Percentiles rank a stretch among this genome's conserved stretches.
Evolutionary conservation across 2,113 vertebrate species (phyloP).

Genomic region (Rhinichthys klamathensis): DNA sequence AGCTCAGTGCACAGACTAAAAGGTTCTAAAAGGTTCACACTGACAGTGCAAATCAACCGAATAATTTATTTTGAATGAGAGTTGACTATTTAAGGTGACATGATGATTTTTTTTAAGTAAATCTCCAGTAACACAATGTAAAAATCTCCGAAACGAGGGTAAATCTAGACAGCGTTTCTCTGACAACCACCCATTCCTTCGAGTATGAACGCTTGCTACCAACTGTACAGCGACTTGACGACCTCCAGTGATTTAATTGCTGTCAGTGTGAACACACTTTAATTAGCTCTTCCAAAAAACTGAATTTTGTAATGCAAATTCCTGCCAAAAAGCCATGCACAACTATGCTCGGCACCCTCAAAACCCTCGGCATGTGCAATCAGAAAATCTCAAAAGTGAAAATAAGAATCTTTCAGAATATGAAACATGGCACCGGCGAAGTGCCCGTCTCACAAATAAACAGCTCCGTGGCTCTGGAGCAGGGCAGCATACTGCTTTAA

Average conservation of each 20-base stretch:
- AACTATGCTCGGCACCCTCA: neutral
- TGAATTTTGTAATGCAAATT: constrained; percentile 24
- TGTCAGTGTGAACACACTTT: neutral
- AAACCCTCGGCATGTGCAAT: neutral
- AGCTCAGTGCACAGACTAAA: neutral
- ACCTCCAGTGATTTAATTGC: neutral
- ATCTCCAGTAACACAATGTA: neutral
- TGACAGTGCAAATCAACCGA: neutral
- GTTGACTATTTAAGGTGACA: neutral
- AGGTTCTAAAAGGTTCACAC: neutral
- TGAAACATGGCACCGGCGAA: constrained; percentile 33
- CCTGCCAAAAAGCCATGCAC: constrained; percentile 17
- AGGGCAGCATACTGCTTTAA: constrained; percentile 45
- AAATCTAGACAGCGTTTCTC: neutral
- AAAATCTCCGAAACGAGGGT: neutral
- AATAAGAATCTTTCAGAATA: constrained; percentile 49
- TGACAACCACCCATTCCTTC: neutral
- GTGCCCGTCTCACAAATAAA: constrained; percentile 58
- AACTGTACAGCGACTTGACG: neutral
- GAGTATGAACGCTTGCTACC: neutral
- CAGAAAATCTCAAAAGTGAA: constrained; percentile 50
- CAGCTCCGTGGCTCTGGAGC: constrained; percentile 35
- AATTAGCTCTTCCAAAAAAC: constrained; percentile 6
- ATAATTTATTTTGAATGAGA: neutral
- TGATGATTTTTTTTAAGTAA: neutral